Evolutionary conservation across 2,113 vertebrate species (phyloP).

Genomic region (Globicephala melas): DNA sequence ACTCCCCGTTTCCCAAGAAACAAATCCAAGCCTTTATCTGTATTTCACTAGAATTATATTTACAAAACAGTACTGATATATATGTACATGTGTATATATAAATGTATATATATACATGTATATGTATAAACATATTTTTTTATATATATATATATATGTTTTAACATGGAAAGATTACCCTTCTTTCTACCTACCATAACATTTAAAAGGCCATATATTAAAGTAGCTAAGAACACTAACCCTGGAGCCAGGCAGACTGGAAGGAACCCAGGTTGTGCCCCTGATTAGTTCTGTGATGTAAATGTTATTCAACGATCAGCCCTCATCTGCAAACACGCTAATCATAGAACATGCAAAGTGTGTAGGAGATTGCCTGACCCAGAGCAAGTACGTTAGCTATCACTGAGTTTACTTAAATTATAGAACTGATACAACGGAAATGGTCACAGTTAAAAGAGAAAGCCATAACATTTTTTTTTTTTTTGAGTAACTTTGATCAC

Average conservation of each 20-base stretch:
- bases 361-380: not conserved
- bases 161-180: not conserved
- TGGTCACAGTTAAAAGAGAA: not conserved
- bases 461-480: not conserved
- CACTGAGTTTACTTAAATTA: conserved; percentile 23
- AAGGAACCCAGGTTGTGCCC: not conserved
- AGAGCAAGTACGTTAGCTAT: not conserved
- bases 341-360: not conserved
- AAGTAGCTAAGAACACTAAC: not conserved
- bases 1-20: not conserved
- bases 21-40: not conserved
- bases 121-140: no score
- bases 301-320: not conserved
- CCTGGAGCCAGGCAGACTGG: not conserved
- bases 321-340: not conserved
- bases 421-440: not conserved
- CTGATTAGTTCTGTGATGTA: not conserved
- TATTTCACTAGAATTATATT: not conserved
- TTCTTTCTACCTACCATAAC: not conserved
- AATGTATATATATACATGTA: not conserved
- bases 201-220: not conserved
- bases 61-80: not conserved
- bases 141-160: not conserved
- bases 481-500: not conserved
- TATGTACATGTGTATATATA: no score